Evolutionary conservation across 1,140 invertebrate genomes (phyloP).

Genomic region (Acarapis woodi): DNA sequence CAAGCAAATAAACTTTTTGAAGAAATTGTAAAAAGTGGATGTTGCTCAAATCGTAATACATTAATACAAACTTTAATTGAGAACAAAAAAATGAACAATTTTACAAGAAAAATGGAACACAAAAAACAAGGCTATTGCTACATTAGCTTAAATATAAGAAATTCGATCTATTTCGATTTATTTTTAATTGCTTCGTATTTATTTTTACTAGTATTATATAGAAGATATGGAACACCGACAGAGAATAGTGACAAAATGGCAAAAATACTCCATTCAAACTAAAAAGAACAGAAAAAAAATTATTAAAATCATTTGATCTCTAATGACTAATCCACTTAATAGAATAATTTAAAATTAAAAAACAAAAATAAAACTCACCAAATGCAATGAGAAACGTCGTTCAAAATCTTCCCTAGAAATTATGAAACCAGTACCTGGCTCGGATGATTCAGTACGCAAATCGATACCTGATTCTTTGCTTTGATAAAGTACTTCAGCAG

Average conservation of each 20-base stretch:
- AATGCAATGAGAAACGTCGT: constrained; percentile 87
- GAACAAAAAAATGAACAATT: no score
- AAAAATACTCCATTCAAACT: constrained; percentile 83
- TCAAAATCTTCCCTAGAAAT: constrained; percentile 84
- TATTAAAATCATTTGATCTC: neutral
- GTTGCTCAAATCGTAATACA: no score
- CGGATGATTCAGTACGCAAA: constrained; percentile 49
- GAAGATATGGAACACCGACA: constrained; percentile 61
- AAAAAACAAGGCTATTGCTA: no score
- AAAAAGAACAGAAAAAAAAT: constrained; percentile 16
- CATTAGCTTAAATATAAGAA: no score
- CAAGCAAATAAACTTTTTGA: no score
- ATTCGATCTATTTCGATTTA: no score
- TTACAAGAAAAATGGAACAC: no score
- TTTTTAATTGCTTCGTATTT: constrained; percentile 68
- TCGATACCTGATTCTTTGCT: constrained; percentile 26
- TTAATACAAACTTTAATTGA: no score
- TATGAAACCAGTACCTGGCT: constrained; percentile 84
- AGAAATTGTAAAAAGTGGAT: no score
- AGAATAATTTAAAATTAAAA: neutral
- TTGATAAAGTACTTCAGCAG: constrained; percentile 68
- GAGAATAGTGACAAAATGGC: constrained; percentile 84
- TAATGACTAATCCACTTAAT: constrained; percentile 2
- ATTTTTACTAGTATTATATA: constrained; percentile 79
- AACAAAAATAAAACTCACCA: constrained; percentile 25